phyloP scores from a whole-genome alignment of 1,140 invertebrate species.

The Rhynchophorus ferrugineus region DNA sequence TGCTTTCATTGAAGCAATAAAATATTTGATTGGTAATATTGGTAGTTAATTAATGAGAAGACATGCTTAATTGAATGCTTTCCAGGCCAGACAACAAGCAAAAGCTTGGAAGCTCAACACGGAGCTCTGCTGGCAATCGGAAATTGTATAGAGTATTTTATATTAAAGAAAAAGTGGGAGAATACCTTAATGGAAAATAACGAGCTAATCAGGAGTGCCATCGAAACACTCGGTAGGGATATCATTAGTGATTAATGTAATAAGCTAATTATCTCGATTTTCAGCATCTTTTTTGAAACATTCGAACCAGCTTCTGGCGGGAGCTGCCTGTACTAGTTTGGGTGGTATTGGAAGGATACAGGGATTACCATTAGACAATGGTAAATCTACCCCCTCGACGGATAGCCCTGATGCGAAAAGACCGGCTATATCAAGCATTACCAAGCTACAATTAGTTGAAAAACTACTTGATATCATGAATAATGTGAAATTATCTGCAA shows the following conservation, averaged over 20 bases:
- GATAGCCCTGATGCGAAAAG: conserved; percentile 38
- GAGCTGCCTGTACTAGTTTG: conserved; percentile 56
- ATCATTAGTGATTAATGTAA: background rate
- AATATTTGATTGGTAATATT: conserved; percentile 42
- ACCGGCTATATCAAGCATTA: conserved; percentile 40
- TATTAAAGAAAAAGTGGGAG: conserved; percentile 9
- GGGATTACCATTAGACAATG: conserved; percentile 52
- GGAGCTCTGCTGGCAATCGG: conserved; percentile 62
- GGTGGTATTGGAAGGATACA: conserved; percentile 60
- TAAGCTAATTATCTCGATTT: too few species aligned
- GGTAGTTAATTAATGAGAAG: background rate
- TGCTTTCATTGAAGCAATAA: conserved; percentile 49
- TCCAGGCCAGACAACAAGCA: conserved; percentile 43
- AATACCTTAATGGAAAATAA: background rate
- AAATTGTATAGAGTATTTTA: conserved; percentile 57
- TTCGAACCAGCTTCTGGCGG: conserved; percentile 49
- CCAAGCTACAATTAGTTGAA: conserved; percentile 53
- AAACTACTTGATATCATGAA: conserved; percentile 53
- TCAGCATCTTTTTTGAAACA: conserved; percentile 53
- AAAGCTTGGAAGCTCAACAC: conserved; percentile 64
- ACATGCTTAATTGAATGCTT: background rate
- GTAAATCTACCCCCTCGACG: conserved; percentile 23
- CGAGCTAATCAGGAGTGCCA: conserved; percentile 4
- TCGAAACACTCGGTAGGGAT: conserved; percentile 8
- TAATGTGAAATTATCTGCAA: conserved; percentile 54